Evolutionary conservation across 2,797 vertebrate genomes (phyloP).

Genomic region (Anguilla obscura): DNA sequence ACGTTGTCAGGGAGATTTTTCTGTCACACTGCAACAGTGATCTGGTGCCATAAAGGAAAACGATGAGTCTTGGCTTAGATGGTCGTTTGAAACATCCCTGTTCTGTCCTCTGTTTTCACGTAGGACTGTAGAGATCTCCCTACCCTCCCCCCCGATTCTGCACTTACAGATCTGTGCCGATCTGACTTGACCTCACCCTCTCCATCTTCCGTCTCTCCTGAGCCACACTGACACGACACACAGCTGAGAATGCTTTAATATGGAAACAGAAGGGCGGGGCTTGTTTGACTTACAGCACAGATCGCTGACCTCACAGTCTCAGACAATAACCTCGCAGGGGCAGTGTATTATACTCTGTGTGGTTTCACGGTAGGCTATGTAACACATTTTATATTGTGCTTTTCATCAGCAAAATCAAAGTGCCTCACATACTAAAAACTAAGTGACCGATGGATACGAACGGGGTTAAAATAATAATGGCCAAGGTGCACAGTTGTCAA

Average conservation of each 20-base stretch:
- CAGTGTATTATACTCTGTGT: not conserved
- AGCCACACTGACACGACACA: not conserved
- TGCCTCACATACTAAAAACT: not conserved
- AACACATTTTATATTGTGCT: not conserved
- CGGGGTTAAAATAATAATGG: not conserved
- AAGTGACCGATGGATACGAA: not conserved
- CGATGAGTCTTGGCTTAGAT: not conserved
- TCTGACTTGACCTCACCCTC: not conserved
- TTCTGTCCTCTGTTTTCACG: not conserved
- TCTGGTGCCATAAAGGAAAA: not conserved
- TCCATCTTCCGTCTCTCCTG: not conserved
- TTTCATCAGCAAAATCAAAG: not conserved
- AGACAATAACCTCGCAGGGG: not conserved
- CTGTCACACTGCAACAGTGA: not conserved
- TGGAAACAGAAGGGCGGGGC: not conserved
- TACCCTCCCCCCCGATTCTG: not conserved
- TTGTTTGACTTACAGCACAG: not conserved
- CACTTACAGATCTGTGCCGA: not conserved
- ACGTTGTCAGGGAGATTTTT: not conserved
- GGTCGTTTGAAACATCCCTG: not conserved
- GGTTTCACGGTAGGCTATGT: not conserved
- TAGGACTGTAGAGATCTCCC: too few species aligned
- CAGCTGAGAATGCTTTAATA: not conserved
- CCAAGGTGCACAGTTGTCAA: not conserved
- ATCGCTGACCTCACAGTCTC: not conserved